These are phyloP conservation scores for Elanoides forficatus DNA, from an alignment of 2,113 vertebrate genomes.

Conservation along the genomic window DNA sequence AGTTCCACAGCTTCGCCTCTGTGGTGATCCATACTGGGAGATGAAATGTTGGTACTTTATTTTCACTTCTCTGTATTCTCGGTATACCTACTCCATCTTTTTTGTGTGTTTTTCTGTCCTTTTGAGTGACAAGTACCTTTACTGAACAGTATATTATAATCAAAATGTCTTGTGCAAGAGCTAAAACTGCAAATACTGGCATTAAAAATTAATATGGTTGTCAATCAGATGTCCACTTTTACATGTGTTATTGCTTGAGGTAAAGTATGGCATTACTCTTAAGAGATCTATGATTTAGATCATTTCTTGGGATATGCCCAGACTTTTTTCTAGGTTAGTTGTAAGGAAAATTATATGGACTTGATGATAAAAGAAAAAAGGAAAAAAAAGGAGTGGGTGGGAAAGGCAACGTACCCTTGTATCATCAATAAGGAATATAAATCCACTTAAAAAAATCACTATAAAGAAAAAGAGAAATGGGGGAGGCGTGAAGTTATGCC, in stretches of 20 bases:
- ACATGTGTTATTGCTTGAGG: conserved; percentile 42
- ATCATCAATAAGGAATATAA: background rate
- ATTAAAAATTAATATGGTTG: conserved; percentile 47
- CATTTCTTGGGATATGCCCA: background rate
- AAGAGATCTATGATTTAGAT: conserved; percentile 1
- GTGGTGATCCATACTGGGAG: background rate
- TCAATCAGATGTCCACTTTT: conserved; percentile 61
- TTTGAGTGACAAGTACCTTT: conserved; percentile 55
- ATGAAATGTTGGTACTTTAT: background rate
- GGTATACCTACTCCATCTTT: conserved; percentile 4
- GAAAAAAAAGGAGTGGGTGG: too few species aligned
- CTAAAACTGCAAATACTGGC: background rate
- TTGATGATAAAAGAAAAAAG: background rate
- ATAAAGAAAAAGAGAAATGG: background rate
- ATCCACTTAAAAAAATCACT: background rate
- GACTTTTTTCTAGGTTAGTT: background rate
- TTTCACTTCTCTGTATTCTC: background rate
- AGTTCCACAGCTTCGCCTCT: background rate
- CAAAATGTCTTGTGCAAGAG: conserved; percentile 18
- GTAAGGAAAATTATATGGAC: background rate
- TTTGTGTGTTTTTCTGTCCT: conserved; percentile 1
- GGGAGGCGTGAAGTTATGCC: background rate
- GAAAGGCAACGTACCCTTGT: background rate
- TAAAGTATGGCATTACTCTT: conserved; percentile 33
- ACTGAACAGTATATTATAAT: conserved; percentile 36